phyloP scores from a whole-genome alignment of 2,888 invertebrate species.

The Caenorhabditis panamensis region DNA sequence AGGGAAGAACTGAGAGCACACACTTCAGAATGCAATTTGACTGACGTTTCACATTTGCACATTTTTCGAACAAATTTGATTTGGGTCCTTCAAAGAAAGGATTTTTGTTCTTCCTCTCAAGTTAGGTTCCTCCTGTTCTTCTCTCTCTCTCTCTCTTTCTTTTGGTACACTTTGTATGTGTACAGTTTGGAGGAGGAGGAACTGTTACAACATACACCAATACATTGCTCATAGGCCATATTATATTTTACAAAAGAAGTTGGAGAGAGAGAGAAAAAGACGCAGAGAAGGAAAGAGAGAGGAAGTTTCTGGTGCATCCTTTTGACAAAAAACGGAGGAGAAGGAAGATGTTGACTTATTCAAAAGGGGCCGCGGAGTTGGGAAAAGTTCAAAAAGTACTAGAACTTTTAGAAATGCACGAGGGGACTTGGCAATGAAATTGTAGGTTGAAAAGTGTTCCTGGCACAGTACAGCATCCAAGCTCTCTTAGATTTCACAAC shows the following conservation, averaged over 20 bases:
- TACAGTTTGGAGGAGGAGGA: not conserved
- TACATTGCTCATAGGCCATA: conserved; percentile 1
- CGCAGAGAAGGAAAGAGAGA: not conserved
- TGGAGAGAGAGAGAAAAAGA: not conserved
- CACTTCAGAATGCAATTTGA: conserved; percentile 56
- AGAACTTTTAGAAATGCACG: too few species aligned
- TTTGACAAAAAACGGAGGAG: not conserved
- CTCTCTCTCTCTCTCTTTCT: not conserved
- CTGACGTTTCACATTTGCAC: not conserved
- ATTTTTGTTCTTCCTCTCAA: not conserved
- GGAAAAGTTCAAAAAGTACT: too few species aligned
- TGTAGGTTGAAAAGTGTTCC: too few species aligned
- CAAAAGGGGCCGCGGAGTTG: too few species aligned
- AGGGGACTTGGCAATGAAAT: too few species aligned
- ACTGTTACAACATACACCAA: not conserved
- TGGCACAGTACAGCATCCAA: too few species aligned
- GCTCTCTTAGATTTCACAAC: too few species aligned
- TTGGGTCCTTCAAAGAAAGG: conserved; percentile 16
- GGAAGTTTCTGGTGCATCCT: too few species aligned
- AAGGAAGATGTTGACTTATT: conserved; percentile 23
- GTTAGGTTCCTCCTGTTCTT: too few species aligned
- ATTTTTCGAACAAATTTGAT: conserved; percentile 33
- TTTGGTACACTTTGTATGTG: not conserved
- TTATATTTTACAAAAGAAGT: not conserved
- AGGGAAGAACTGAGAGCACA: not conserved